Percentiles rank a stretch among this genome's conserved stretches.
These are phyloP conservation scores for Tachina fera DNA, from an alignment of 2,888 invertebrate genomes.

Conservation along the genomic window DNA sequence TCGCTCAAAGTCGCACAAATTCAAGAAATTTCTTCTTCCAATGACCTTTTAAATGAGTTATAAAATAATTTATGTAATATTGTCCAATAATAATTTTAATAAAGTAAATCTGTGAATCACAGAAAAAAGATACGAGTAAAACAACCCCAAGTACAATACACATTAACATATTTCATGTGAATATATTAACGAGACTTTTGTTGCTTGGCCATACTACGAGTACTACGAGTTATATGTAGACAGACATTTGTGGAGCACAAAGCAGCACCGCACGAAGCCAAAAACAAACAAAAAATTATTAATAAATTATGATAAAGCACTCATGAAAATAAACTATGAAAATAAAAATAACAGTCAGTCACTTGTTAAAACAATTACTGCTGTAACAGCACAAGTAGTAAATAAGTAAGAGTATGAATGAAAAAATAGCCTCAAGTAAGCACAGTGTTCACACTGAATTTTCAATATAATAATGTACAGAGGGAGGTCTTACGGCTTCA, in stretches of 20 bases:
- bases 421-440: constrained; percentile 7
- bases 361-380: constrained; percentile 10
- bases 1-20: constrained; percentile 29
- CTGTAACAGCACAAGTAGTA: background rate
- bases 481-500: constrained; percentile 26
- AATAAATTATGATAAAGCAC: constrained; percentile 60
- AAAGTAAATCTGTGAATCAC: constrained; percentile 11
- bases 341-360: background rate
- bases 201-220: constrained; percentile 19
- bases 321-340: background rate
- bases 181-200: constrained; percentile 35
- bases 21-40: constrained; percentile 20
- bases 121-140: background rate
- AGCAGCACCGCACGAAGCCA: background rate
- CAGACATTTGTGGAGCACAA: background rate
- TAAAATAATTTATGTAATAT: constrained; percentile 36
- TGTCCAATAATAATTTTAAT: constrained; percentile 27
- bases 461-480: too few species aligned
- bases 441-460: constrained; percentile 30
- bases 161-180: constrained; percentile 62
- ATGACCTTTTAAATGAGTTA: constrained; percentile 52
- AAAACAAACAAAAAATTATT: constrained; percentile 22
- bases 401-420: constrained; percentile 8
- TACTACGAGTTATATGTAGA: background rate
- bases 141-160: constrained; percentile 18